These are phyloP conservation scores for Homarus gammarus DNA, from an alignment of 2,888 invertebrate genomes.

Conservation along the genomic window DNA sequence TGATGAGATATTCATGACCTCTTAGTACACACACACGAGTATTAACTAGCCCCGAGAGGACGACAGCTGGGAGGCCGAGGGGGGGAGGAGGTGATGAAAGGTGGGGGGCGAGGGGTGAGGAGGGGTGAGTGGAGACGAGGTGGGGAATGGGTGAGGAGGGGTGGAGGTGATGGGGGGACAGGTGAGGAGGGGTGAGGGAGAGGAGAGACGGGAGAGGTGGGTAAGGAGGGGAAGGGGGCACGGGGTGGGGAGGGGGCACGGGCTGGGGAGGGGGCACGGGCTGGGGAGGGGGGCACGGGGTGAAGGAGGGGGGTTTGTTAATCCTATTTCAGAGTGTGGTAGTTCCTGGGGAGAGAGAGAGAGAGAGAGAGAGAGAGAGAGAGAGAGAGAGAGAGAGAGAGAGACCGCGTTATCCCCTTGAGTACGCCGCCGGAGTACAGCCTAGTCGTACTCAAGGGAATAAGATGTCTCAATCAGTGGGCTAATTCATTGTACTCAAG, in stretches of 20 bases:
- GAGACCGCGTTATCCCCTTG: no score
- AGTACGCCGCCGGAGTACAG: no score
- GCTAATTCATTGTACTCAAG: no score
- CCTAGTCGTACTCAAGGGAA: no score
- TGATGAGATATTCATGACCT: background rate
- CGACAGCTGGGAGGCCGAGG: background rate
- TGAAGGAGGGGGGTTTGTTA: background rate
- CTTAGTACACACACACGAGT: background rate
- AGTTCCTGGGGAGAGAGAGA: background rate
- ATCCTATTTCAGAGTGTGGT: no score
- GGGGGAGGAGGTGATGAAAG: background rate
- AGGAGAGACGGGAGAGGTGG: slow-evolving; percentile 27
- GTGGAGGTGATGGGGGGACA: background rate
- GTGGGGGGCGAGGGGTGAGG: background rate
- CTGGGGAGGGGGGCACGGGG: background rate
- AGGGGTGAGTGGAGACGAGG: no score
- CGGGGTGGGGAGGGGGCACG: background rate
- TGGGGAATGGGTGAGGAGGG: background rate
- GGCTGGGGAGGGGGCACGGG: background rate
- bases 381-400: background rate
- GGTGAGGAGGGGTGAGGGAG: slow-evolving; percentile 25
- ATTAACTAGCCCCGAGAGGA: background rate
- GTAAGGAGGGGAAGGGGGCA: background rate
- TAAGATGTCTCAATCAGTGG: no score
- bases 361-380: slow-evolving; percentile 12